These are phyloP conservation scores for Drosophila koepferae DNA, from an alignment of 2,888 invertebrate genomes.

Conservation along the genomic window DNA sequence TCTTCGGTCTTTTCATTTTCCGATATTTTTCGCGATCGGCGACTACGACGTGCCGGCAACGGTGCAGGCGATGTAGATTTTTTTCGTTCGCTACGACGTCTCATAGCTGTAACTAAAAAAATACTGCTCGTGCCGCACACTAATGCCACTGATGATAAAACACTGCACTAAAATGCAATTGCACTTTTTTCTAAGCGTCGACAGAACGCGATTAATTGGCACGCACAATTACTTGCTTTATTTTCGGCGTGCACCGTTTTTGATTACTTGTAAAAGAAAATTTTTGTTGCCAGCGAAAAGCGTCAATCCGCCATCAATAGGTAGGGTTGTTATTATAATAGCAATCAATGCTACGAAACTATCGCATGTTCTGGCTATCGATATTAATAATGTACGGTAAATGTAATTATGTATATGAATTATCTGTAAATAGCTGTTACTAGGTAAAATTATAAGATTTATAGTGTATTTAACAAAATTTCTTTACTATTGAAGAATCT, in stretches of 20 bases:
- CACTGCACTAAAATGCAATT: conserved; percentile 43
- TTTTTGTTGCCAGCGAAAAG: conserved; percentile 64
- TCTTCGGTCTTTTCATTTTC: conserved; percentile 72
- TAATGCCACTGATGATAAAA: conserved; percentile 33
- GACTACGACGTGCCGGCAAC: conserved; percentile 77
- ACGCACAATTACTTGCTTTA: conserved; percentile 14
- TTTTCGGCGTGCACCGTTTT: conserved; percentile 42
- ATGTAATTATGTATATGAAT: too few species aligned
- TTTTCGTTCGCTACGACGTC: conserved; percentile 90
- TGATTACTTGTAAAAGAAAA: conserved; percentile 44
- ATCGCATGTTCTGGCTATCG: conserved; percentile 31
- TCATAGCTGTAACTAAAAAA: conserved; percentile 86
- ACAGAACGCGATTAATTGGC: conserved; percentile 8
- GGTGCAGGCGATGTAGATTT: conserved; percentile 88
- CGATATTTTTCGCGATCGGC: conserved; percentile 76
- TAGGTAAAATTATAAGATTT: neutral
- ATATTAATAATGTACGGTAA: neutral
- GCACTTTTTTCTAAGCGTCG: conserved; percentile 33
- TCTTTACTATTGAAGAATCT: neutral
- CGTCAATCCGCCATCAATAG: conserved; percentile 77
- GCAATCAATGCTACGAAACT: conserved; percentile 20
- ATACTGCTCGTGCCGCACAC: conserved; percentile 39
- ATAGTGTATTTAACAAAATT: neutral
- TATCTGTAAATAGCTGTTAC: neutral
- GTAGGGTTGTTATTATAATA: conserved; percentile 49